phyloP scores from a whole-genome alignment of 2,888 invertebrate species.

The Conus canariensis region DNA sequence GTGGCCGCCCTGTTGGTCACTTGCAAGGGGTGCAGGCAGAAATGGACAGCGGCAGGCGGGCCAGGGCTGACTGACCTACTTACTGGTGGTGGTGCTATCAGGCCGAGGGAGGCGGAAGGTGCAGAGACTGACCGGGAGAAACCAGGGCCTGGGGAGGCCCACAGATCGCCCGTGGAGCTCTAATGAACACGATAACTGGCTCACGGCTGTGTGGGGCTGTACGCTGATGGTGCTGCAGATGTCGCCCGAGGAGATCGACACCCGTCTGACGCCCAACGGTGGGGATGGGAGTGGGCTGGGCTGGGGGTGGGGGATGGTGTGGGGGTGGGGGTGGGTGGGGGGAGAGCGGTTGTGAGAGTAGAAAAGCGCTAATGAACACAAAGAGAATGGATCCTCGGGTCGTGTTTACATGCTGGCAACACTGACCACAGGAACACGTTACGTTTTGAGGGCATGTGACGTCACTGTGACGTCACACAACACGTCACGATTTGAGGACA shows the following conservation, averaged over 20 bases:
- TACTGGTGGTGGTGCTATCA: too few relatives aligned
- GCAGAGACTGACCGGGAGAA: too few relatives aligned
- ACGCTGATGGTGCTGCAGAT: neutral
- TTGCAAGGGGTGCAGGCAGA: neutral
- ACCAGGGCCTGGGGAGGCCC: too few relatives aligned
- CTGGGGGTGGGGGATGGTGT: too few relatives aligned
- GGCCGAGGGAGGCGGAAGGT: neutral
- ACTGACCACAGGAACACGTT: too few relatives aligned
- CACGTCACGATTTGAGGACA: too few relatives aligned
- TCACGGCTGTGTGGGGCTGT: slow-evolving; percentile 9
- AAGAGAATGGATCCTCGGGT: too few relatives aligned
- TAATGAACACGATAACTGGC: neutral
- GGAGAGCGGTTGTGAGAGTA: neutral
- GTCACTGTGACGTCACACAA: too few relatives aligned
- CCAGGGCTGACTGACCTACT: neutral
- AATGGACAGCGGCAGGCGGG: neutral
- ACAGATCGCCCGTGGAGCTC: neutral
- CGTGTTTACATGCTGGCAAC: too few relatives aligned
- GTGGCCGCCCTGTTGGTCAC: neutral
- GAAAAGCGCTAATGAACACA: neutral
- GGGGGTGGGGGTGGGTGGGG: too few relatives aligned
- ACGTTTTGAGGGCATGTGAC: too few relatives aligned
- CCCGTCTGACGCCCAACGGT: neutral
- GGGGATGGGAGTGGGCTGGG: neutral
- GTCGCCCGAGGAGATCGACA: neutral